Base-by-base conservation (phyloP, 1,140 invertebrate genomes). In the Chrysoperla carnea region DNA sequence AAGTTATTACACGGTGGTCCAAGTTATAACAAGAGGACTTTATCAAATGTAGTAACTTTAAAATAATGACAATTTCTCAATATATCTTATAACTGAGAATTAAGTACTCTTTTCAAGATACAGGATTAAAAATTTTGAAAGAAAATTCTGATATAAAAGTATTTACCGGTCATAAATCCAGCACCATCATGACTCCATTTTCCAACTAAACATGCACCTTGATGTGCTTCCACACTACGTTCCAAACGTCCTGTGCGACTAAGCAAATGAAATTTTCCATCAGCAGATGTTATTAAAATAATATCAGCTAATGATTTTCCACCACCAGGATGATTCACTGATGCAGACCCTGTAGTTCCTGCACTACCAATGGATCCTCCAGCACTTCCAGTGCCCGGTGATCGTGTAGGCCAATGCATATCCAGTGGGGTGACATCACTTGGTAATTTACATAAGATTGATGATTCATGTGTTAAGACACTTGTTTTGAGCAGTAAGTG, bases 141-240 rank as follows among this genome's bases (percentile, higher is more conserved):
- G n/a, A n/a, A n/a, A n/a, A n/a, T n/a, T n/a, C 17, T 27, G 2
- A 46, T 42, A 46, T 42, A 23, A 45, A 27, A 11, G 6, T 31
- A 36, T 46, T 52, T 59, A 81, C 85, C 80, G 56, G 90, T 94
- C 3, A 94, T 64, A 36, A 98, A 69, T 8, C 87, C 85, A 36
- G 85, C 79, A 5, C 89, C 94, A 68, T 97, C 92, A 43, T 79
- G 77, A 63, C 84, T 94, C 94, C 94, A 98, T 55, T 73, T 74
- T 8, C 79, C 81, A 15, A 75, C 69, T 5, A 91, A 68, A 41
- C 87, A 80, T 11, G 91, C 89, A n/a, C 83, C 92, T 61, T 83
- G 80, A 59, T 99, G 95, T 36, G 89, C 94, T 39, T 84, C 81
- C 0, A 97, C 76, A 50, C 72, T 84, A 58, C 94, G 90, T 60